Conservation (phyloP, 1,140 invertebrate species). For the Dysdera silvatica region DNA sequence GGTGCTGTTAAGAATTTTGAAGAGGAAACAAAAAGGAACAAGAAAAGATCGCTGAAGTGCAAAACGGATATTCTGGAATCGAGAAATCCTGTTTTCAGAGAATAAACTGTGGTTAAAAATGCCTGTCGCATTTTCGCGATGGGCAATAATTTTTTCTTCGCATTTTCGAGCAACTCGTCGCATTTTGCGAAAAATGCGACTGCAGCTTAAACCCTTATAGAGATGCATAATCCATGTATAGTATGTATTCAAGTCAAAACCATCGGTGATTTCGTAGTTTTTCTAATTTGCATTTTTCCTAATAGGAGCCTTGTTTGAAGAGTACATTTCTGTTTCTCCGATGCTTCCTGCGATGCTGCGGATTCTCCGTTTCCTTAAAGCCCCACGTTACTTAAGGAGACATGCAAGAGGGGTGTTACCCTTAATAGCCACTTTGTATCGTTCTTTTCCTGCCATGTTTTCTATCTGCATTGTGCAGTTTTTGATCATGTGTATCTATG, state of each 20-base stretch:
- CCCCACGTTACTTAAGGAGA: conserved; percentile 91
- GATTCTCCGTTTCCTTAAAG: conserved; percentile 94
- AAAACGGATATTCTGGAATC: no score
- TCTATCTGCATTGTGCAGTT: conserved; percentile 96
- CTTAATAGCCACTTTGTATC: conserved; percentile 89
- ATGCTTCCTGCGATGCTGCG: conserved; percentile 92
- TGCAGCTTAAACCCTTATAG: no score
- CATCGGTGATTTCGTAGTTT: no score
- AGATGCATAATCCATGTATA: no score
- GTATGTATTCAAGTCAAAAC: no score
- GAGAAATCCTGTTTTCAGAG: no score
- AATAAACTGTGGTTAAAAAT: no score
- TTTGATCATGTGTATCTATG: conserved; percentile 98
- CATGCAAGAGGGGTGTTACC: conserved; percentile 95
- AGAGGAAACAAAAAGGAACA: no score
- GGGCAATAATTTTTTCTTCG: neutral
- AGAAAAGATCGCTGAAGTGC: no score
- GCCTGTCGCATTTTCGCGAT: no score
- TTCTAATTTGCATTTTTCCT: conserved; percentile 42
- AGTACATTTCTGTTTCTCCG: conserved; percentile 94
- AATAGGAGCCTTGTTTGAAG: conserved; percentile 84
- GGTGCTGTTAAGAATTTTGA: no score
- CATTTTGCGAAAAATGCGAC: no score
- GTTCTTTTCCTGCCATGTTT: conserved; percentile 94
- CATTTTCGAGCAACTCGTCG: neutral